Evolutionary conservation across 1,140 invertebrate genomes (phyloP).

Genomic region (Ephestia elutella): DNA sequence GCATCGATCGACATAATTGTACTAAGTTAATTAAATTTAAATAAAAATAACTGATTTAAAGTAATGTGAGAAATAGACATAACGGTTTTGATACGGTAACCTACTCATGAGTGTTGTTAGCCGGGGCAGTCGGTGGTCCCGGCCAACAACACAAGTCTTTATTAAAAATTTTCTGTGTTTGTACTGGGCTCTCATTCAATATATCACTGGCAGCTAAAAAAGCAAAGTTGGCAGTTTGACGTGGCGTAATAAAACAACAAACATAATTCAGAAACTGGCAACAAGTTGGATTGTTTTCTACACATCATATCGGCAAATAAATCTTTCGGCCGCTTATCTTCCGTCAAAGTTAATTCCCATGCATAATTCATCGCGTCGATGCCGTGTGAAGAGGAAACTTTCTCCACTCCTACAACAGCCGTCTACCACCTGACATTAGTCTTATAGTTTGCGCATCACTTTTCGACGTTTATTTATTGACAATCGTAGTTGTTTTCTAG

Average conservation of each 20-base stretch:
- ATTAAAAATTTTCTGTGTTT: too few relatives aligned
- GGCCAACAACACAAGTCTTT: too few relatives aligned
- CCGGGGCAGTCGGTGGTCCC: too few relatives aligned
- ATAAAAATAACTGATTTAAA: too few relatives aligned
- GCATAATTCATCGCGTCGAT: constrained; percentile 69
- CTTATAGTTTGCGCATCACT: constrained; percentile 11
- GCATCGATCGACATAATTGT: too few relatives aligned
- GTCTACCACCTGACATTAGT: constrained; percentile 33
- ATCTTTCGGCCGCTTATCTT: constrained; percentile 68
- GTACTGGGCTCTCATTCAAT: constrained; percentile 7
- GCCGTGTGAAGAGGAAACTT: constrained; percentile 54
- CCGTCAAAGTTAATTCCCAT: constrained; percentile 71
- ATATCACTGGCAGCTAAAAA: constrained; percentile 11
- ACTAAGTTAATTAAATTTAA: too few relatives aligned
- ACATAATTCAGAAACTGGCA: constrained; percentile 65
- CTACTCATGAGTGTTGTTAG: too few relatives aligned
- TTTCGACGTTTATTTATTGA: neutral
- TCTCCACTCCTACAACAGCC: constrained; percentile 35
- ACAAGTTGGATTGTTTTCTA: constrained; percentile 70
- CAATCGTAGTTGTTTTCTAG: too few relatives aligned
- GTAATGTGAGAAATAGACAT: too few relatives aligned
- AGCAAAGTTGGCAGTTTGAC: constrained; percentile 33
- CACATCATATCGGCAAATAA: constrained; percentile 71
- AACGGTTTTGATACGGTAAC: too few relatives aligned
- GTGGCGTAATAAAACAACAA: constrained; percentile 63